Evolutionary conservation across 2,113 vertebrate species (phyloP), one percentile per base, ranked within the genome.

Genomic region (Siniperca knerii): DNA sequence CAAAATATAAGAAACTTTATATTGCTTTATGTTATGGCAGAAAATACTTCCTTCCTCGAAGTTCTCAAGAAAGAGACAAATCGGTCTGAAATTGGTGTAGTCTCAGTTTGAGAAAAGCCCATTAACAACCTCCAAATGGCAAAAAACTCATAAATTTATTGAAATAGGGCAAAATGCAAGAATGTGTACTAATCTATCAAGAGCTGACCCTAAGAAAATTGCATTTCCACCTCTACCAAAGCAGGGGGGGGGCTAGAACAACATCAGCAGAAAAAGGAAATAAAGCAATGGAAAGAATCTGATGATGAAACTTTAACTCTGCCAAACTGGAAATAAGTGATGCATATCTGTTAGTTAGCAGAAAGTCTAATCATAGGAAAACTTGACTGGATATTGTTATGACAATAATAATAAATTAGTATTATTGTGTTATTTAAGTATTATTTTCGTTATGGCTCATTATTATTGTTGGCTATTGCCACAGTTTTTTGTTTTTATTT

Each of bases 341-440:
- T 95, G 94, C 93, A 94, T 95, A 95, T 93, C 90, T 92, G 86
- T 93, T 94, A 93, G 93, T 91, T 93, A 93, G 93, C 92, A 93
- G 87, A 87, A 94, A 91, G 94, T 96, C 96, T 94, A 96, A 83
- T 95, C 97, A 97, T 97, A 97, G 97, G 96, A 96, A 97, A 96
- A 98, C 97, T 98, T 98, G 97, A 99, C 98, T 99, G 97, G 98
- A 99, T 98, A 97, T 97, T 97, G 87, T 95, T 95, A 95, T 95
- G 92, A 95, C 91, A 95, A 87, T 92, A 95, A 95, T 93, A 94
- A 95, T 94, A 88, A 90, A 89, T 87, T 93, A 93, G 92, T 94
- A 94, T 94, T 95, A 93, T 92, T 95, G 94, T 96, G 94, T 96
- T 96, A 96, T 96, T 96, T 96, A 96, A 96, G 96, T 97, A 96